Percentiles rank a stretch among this genome's conserved stretches.
phyloP scores from a whole-genome alignment of 2,888 invertebrate genomes.

The Macrophya alboannulata region DNA sequence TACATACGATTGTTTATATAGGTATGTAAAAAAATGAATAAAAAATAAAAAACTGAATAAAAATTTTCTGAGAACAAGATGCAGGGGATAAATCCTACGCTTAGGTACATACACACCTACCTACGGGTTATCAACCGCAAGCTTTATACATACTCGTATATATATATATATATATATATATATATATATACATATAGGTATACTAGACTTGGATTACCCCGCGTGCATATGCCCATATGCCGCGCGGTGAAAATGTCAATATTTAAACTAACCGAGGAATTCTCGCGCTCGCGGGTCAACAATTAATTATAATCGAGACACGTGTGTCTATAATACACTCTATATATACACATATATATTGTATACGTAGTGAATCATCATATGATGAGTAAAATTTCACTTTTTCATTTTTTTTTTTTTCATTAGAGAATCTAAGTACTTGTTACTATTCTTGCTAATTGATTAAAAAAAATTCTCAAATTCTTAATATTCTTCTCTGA shows the following conservation, averaged over 20 bases:
- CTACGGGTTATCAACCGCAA: too few relatives aligned
- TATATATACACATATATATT: conserved; percentile 13
- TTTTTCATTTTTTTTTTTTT: background rate
- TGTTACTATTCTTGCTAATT: too few relatives aligned
- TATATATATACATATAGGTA: background rate
- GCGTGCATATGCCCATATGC: conserved; percentile 58
- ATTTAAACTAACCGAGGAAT: conserved; percentile 40
- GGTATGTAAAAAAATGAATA: background rate
- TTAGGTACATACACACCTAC: too few relatives aligned
- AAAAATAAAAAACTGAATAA: background rate
- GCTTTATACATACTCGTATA: background rate
- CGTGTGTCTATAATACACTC: conserved; percentile 32
- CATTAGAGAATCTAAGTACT: too few relatives aligned
- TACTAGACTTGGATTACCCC: background rate
- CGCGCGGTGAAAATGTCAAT: conserved; percentile 24
- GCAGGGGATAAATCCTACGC: conserved; percentile 63
- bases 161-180: background rate
- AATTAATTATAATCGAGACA: conserved; percentile 26
- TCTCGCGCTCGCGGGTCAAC: conserved; percentile 27
- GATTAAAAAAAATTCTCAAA: too few relatives aligned
- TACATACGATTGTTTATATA: background rate
- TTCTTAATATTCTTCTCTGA: too few relatives aligned
- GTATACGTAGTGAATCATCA: background rate
- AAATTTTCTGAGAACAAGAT: background rate
- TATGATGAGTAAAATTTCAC: background rate